Evolutionary conservation across 2,113 vertebrate genomes (phyloP).

Genomic region (Cyanoderma ruficeps): DNA sequence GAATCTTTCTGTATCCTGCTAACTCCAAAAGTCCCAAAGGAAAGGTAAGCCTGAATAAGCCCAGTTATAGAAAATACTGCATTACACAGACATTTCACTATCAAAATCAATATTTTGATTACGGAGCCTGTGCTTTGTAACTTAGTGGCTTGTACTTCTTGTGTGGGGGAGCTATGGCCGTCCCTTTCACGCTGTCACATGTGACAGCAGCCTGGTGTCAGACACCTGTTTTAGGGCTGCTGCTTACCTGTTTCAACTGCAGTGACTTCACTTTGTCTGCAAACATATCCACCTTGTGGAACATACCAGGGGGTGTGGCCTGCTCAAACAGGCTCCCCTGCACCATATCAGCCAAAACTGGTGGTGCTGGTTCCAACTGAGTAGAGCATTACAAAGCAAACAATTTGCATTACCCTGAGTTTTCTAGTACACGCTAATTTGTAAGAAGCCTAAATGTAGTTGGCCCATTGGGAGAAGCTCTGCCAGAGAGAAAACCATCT

Average conservation of each 20-base stretch:
- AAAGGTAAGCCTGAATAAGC: constrained; percentile 81
- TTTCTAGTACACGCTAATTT: background rate
- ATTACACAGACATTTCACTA: background rate
- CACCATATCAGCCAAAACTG: background rate
- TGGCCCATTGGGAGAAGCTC: background rate
- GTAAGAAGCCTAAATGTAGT: background rate
- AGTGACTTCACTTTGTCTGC: background rate
- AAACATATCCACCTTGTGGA: background rate
- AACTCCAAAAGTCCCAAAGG: constrained; percentile 90
- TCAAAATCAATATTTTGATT: background rate
- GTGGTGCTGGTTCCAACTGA: accelerated
- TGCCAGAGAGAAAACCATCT: background rate
- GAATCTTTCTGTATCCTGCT: constrained; percentile 94
- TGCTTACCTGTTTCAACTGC: background rate
- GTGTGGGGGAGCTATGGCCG: background rate
- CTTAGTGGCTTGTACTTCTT: background rate
- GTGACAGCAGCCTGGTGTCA: background rate
- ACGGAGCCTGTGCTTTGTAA: background rate
- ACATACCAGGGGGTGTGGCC: accelerated
- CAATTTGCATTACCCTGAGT: background rate
- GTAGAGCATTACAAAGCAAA: background rate
- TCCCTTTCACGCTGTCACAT: accelerated
- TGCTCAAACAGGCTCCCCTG: background rate
- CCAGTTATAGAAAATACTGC: background rate
- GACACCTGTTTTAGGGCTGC: background rate